Percentiles rank a stretch among this genome's conserved stretches.
Conservation (phyloP, 2,797 vertebrate species). For the Rhinella marina region DNA sequence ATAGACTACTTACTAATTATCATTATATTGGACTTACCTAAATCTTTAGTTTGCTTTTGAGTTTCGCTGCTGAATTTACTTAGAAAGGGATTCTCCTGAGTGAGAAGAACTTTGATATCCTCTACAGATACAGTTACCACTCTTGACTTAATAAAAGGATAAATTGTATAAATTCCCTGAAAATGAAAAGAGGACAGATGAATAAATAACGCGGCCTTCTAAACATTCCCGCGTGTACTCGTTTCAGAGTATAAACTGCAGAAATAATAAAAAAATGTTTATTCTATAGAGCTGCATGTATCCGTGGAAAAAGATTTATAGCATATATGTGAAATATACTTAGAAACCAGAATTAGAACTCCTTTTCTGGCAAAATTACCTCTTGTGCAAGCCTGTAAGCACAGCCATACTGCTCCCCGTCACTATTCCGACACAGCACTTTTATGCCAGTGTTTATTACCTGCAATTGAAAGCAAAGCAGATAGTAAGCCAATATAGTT, state of each 20-base stretch:
- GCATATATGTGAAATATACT: neutral
- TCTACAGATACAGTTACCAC: slow-evolving; percentile 87
- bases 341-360: neutral
- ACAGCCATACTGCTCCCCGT: slow-evolving; percentile 94
- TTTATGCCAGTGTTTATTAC: slow-evolving; percentile 98
- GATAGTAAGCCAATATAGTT: neutral
- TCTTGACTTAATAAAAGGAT: slow-evolving; percentile 92
- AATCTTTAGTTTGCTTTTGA: slow-evolving; percentile 86
- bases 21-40: slow-evolving; percentile 83
- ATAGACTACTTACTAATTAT: neutral
- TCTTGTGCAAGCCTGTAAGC: slow-evolving; percentile 96
- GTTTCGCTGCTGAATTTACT: slow-evolving; percentile 87
- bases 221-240: no score
- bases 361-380: slow-evolving; percentile 74
- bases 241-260: neutral
- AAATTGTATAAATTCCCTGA: slow-evolving; percentile 94
- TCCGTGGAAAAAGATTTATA: no score
- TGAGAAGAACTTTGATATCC: slow-evolving; percentile 93
- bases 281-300: no score
- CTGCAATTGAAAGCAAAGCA: slow-evolving; percentile 69
- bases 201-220: neutral
- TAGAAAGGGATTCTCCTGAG: slow-evolving; percentile 96
- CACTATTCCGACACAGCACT: slow-evolving; percentile 93
- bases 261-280: no score
- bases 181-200: slow-evolving; percentile 21